A percentile compares a stretch with the other conserved stretches of the same genome.
These are phyloP conservation scores for Apodemus speciosus DNA, from an alignment of 2,113 vertebrate species.

Conservation along the genomic window DNA sequence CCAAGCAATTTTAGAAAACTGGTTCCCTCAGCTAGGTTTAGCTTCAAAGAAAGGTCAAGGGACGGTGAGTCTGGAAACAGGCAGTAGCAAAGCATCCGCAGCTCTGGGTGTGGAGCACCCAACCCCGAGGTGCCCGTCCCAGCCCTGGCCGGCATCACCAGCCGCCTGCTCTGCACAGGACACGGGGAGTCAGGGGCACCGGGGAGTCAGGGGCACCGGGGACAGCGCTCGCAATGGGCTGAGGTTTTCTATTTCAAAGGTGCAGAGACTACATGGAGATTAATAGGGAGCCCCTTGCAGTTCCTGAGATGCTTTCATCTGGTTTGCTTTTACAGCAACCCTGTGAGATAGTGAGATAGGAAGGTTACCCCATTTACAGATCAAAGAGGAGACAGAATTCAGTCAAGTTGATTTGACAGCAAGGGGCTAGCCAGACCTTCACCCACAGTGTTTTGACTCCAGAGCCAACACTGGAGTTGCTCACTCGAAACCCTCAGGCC, in stretches of 20 bases:
- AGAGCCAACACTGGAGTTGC: neutral
- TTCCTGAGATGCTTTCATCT: slow-evolving; percentile 19
- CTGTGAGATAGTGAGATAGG: neutral
- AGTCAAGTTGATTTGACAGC: slow-evolving; percentile 7
- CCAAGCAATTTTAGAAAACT: slow-evolving; percentile 50
- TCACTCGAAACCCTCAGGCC: neutral
- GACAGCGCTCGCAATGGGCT: neutral
- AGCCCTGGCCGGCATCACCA: neutral
- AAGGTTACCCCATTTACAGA: slow-evolving; percentile 39
- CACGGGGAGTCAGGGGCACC: neutral
- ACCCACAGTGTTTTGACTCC: neutral
- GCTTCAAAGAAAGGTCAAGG: slow-evolving; percentile 32
- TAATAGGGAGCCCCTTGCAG: neutral
- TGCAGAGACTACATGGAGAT: slow-evolving; percentile 30
- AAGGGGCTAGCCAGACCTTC: slow-evolving; percentile 11
- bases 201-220: neutral
- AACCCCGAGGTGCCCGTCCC: neutral
- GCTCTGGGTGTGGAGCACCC: neutral
- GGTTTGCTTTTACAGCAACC: slow-evolving; percentile 41
- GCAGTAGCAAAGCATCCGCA: neutral
- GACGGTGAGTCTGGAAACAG: neutral
- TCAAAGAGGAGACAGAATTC: slow-evolving; percentile 53
- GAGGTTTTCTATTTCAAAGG: slow-evolving; percentile 51
- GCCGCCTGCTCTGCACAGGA: neutral
- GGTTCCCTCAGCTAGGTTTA: neutral